phyloP scores from a whole-genome alignment of 1,140 invertebrate species.

The Leptinotarsa undecemlineata region DNA sequence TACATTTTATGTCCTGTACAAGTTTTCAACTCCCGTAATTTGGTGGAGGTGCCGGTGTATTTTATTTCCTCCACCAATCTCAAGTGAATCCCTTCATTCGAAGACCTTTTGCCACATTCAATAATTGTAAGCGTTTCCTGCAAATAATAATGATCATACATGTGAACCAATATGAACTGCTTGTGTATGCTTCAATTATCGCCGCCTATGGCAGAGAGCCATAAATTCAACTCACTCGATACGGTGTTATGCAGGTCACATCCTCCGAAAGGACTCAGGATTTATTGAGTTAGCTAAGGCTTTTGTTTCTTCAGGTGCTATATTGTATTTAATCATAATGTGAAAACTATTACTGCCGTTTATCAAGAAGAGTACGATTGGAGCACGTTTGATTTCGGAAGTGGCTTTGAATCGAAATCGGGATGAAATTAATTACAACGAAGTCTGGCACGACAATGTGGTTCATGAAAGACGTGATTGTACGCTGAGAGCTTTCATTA shows the following conservation, averaged over 20 bases:
- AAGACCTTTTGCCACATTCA: no score
- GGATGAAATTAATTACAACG: not conserved
- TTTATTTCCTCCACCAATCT: no score
- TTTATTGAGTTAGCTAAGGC: slow-evolving; percentile 14
- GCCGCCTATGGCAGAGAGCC: not conserved
- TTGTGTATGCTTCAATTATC: not conserved
- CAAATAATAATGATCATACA: no score
- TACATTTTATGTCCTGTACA: no score
- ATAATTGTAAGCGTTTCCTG: no score
- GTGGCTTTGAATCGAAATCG: not conserved
- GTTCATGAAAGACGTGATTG: no score
- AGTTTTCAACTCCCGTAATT: no score
- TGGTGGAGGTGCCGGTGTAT: no score
- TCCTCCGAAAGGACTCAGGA: slow-evolving; percentile 19
- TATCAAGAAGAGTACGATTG: slow-evolving; percentile 7
- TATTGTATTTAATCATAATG: slow-evolving; percentile 21
- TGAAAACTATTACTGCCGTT: slow-evolving; percentile 10
- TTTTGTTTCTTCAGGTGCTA: slow-evolving; percentile 21
- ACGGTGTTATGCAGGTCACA: slow-evolving; percentile 23
- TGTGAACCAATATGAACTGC: no score
- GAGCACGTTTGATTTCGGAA: not conserved
- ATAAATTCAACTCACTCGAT: slow-evolving; percentile 22
- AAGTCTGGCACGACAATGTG: not conserved
- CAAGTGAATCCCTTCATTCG: no score
- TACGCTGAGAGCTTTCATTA: no score